Evolutionary conservation across 2,888 invertebrate genomes (phyloP), one percentile per base, ranked within the genome.

Genomic region (Drosophila melanocephala): DNA sequence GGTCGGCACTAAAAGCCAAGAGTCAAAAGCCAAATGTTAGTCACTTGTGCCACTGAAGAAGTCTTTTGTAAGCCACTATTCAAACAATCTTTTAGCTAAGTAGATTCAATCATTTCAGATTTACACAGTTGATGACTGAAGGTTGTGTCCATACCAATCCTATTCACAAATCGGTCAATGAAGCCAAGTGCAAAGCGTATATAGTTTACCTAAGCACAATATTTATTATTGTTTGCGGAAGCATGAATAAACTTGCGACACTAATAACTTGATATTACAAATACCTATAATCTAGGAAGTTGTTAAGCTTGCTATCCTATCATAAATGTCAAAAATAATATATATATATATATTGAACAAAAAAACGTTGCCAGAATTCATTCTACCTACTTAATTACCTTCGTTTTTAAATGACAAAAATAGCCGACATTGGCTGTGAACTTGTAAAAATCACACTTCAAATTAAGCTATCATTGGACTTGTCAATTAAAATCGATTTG

Each of bases 41-140:
- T 32, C 16, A 53, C 53, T 50, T 62, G 52, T 72, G 84, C 89
- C 74, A 81, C 87, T 84, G 84, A 76, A 89, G 77, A 79, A 75
- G 79, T 69, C 42, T 32, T 10, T 26, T 56, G n/a, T 68, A 61
- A 61, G 62, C 35, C 63, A 42, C 44, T 86, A 59, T 55, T 56
- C 81, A 81, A 86, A 86, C 61, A 70, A 47, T 55, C 58, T 59
- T 55, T 37, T 58, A 30, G 65, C 70, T 47, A 37, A 59, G 53
- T 19, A 7, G n/a, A 51, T 33, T 35, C 28, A 33, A 33, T 37
- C 62, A 14, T 37, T 37, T 47, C n/a, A 42, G 51, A 72, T 72
- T 56, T 42, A 64, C 47, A 32, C 14, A 64, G 30, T n/a, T 30
- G 9, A 26, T 51, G 32, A 64, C 30, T 78, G 73, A 77, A 79